Evolutionary conservation across 2,113 vertebrate genomes (phyloP).

Genomic region (Prunella fulvescens): DNA sequence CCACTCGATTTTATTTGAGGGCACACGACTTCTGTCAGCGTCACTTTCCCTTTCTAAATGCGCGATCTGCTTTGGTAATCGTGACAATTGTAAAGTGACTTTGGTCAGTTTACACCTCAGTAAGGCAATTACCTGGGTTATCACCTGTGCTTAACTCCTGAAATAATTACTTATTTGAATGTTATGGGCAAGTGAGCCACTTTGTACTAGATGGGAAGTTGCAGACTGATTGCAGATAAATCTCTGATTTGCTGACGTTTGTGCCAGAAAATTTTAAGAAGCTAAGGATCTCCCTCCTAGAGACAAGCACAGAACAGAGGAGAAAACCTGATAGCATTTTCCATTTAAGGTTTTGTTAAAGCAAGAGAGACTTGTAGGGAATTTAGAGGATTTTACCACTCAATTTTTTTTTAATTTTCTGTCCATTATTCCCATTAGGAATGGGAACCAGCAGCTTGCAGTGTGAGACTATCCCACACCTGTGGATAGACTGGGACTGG

Average conservation of each 20-base stretch:
- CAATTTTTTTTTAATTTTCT: fast-evolving
- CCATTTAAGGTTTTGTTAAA: neutral
- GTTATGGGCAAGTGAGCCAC: neutral
- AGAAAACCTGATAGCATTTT: neutral
- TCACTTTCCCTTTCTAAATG: neutral
- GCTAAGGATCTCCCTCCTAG: neutral
- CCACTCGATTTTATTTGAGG: neutral
- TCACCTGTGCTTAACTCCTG: neutral
- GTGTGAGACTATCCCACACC: neutral
- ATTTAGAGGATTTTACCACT: neutral
- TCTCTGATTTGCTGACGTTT: neutral
- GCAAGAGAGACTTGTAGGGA: neutral
- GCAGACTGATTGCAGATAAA: neutral
- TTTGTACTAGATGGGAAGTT: neutral
- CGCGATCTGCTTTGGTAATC: neutral
- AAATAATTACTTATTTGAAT: neutral
- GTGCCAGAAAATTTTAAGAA: neutral
- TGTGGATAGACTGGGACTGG: neutral
- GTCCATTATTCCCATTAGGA: neutral
- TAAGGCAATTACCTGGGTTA: neutral
- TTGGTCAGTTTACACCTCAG: neutral
- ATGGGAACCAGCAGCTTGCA: neutral
- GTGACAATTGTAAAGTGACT: neutral
- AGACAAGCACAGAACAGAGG: neutral
- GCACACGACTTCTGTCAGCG: neutral